phyloP scores from a whole-genome alignment of 1,140 invertebrate species.

The Anadara kagoshimensis region DNA sequence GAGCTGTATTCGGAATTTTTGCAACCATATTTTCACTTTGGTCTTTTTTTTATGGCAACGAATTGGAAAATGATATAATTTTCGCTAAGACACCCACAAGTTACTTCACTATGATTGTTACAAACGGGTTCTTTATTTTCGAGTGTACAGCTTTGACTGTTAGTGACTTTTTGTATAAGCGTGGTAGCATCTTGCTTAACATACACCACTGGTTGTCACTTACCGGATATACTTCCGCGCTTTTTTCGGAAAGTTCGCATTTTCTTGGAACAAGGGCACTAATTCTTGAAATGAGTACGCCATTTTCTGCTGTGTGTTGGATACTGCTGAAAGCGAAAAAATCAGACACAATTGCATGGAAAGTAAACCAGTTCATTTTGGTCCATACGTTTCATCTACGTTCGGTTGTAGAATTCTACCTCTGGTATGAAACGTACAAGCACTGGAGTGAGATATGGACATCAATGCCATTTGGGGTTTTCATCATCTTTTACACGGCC shows the following conservation, averaged over 20 bases:
- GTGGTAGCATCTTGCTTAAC: conserved; percentile 53
- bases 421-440: conserved; percentile 41
- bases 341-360: conserved; percentile 43
- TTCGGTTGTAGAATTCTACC: conserved; percentile 41
- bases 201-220: conserved; percentile 63
- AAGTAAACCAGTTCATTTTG: conserved; percentile 48
- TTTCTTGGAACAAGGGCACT: conserved; percentile 41
- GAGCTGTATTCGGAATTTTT: conserved; percentile 42
- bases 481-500: conserved; percentile 35
- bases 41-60: conserved; percentile 32
- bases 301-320: conserved; percentile 50
- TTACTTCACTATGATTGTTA: conserved; percentile 48
- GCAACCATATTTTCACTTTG: conserved; percentile 35
- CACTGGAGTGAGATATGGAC: conserved; percentile 38
- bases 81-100: conserved; percentile 46
- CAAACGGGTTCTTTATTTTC: conserved; percentile 63
- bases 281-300: conserved; percentile 48
- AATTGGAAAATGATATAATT: conserved; percentile 41
- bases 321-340: conserved; percentile 43
- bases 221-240: conserved; percentile 22
- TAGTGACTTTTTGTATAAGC: conserved; percentile 57
- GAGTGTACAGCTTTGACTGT: conserved; percentile 54
- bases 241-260: conserved; percentile 28
- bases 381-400: conserved; percentile 50
- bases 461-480: conserved; percentile 36